Percentiles rank a stretch among this genome's conserved stretches.
Evolutionary conservation across 2,888 invertebrate genomes (phyloP).

Genomic region (Callyntrura sp.): DNA sequence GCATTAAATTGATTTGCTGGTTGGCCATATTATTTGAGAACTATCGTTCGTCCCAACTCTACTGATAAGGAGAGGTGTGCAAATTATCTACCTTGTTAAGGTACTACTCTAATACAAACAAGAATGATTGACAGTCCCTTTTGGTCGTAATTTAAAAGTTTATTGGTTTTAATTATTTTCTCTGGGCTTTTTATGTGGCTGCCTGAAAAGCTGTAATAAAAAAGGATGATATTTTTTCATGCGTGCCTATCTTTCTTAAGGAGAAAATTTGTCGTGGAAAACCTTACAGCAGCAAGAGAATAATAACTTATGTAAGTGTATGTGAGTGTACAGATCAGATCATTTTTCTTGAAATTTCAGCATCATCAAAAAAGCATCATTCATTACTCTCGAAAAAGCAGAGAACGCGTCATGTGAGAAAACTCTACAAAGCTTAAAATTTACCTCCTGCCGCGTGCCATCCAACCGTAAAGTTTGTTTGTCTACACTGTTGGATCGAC

Average conservation of each 20-base stretch:
- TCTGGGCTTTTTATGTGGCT: slow-evolving; percentile 8
- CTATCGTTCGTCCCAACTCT: not conserved
- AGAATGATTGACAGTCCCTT: slow-evolving; percentile 38
- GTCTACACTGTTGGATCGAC: slow-evolving; percentile 36
- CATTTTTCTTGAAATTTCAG: slow-evolving; percentile 50
- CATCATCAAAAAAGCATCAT: slow-evolving; percentile 60
- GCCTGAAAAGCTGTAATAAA: not conserved
- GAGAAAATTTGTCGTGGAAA: slow-evolving; percentile 4
- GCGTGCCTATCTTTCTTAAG: not conserved
- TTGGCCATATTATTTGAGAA: not conserved
- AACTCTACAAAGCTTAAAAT: slow-evolving; percentile 39
- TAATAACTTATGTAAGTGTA: not conserved
- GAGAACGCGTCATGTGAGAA: slow-evolving; percentile 7
- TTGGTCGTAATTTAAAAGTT: slow-evolving; percentile 13
- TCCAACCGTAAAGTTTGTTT: slow-evolving; percentile 38
- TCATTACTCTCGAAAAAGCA: slow-evolving; percentile 33
- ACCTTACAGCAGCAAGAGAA: not conserved
- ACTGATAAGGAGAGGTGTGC: slow-evolving; percentile 4
- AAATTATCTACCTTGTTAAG: slow-evolving; percentile 1
- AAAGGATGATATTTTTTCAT: not conserved
- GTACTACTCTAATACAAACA: not conserved
- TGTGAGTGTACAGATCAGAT: slow-evolving; percentile 2
- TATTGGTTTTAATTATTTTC: slow-evolving; percentile 47
- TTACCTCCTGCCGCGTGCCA: slow-evolving; percentile 61
- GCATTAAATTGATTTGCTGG: slow-evolving; percentile 34